Evolutionary conservation across 2,113 vertebrate genomes (phyloP), one percentile per base, ranked within the genome.

Genomic region (Hippocampus guttulatus): DNA sequence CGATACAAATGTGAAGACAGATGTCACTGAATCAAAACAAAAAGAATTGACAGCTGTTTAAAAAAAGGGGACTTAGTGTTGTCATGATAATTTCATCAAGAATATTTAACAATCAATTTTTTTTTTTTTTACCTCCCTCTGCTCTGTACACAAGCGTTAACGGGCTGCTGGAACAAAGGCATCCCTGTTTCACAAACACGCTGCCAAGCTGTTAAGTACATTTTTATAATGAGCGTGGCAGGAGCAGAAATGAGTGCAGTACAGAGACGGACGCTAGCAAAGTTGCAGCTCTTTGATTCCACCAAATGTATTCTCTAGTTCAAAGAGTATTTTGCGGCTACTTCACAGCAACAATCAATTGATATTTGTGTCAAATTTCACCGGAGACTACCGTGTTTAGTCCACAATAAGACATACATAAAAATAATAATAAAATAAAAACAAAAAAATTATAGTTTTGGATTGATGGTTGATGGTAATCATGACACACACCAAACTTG

Each of bases 171-270:
- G 79, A 88, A 88, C 89, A 88, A 88, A 88, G 83, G 81, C 69
- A 14, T 69, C 84, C 84, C 81, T 88, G 84, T 90, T 81, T 81
- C 33, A 69, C 74, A 85, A 84, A 87, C 84, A 88, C 85, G 79
- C 82, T 81, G 88, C 82, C 85, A 76, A 90, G 88, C 87, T 87
- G 88, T 88, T 89, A 84, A 88, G 86, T 88, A 86, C 87, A 87
- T 85, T 89, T 85, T 86, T 87, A 83, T 79, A 87, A 88, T 87
- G 85, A 89, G 84, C 74, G 64, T 74, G 77, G 80, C 79, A 71
- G 85, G 71, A 78, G 78, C 78, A 88, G 77, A 85, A 85, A 86
- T 82, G 84, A 88, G 85, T 83, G 86, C 81, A 81, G 85, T 85
- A 86, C 81, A 82, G 81, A 81, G 80, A 81, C 80, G 80, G 80